Evolutionary conservation across 1,140 invertebrate species (phyloP), one percentile per base, ranked within the genome.

Genomic region (Drosophila yakuba): DNA sequence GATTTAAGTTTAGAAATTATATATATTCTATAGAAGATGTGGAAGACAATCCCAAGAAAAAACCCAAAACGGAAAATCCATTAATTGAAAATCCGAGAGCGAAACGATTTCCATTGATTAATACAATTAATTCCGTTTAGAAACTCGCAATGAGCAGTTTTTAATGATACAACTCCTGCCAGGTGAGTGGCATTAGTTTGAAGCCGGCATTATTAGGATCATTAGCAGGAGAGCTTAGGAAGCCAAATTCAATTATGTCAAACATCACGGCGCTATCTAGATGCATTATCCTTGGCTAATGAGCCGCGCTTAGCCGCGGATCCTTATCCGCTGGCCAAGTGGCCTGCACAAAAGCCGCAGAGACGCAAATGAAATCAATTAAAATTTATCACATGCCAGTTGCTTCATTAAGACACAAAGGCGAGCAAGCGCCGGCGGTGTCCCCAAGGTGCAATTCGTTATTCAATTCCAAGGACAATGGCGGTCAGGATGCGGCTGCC

Each of bases 361-460:
- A 56, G 43, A 67, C 73, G 35, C 69, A 89, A 88, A 74, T 51
- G 78, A 88, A 89, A 89, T 89, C 84, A 89, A 89, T 89, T 89
- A 89, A 89, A 89, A 89, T 89, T 89, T 89, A 89, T 89, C 85
- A 72, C 77, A 74, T 77, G 63, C 56, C 74, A 62, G 74, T 79
- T 66, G 64, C 58, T 86, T 72, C 82, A 88, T 83, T 83, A 88
- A 64, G 84, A 79, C 66, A 77, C 67, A 80, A 78, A 72, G 58
- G 75, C 1, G 43, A 39, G 17, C 56, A 66, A 25, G 17, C 50
- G 11, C 8, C n/a, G 69, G 50, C 39, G 28, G 35, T 8, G 51
- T 89, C 84, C 84, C 84, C 77, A 75, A 90, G 80, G 84, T 89
- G 77, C 84, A 75, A 89, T 89, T 89, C 84, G 85, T 89, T 89